Base-by-base conservation (phyloP, 2,888 invertebrate genomes). In the Apamea epomidion region DNA sequence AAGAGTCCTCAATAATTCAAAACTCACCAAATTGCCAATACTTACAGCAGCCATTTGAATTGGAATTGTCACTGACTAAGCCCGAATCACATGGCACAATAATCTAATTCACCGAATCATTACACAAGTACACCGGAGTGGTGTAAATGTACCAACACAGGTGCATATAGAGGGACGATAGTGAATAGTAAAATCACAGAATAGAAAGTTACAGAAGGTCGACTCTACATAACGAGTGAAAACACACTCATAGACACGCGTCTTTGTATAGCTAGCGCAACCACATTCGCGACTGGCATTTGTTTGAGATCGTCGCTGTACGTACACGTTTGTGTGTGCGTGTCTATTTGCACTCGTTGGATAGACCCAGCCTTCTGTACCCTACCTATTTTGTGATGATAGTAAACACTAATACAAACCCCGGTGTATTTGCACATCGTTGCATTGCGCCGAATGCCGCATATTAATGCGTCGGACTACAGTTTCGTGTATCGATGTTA, bases 321-420 rank as follows among this genome's bases (percentile, higher is more conserved):
- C 21, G 18, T 21, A 6, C 8, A 29, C 2, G 10, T 51, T 6
- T 65, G 18, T 32, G 12, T n/a, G 32, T 2, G 0, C 37, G 2
- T 16, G 21, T 0, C 21, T 54, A 6, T 10, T 21, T 21, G 25
- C 0, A 7, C 21, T 58, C 4, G n/a, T 64, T 67, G 12, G 4
- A 45, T 76, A 14, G 1, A 54, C 25, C 5, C 0, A n/a, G 8
- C 2, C 68, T 77, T 81, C 77, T 81, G 51, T 45, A 29, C 3
- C 10, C 6, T 45, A 60, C n/a, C 1, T 68, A 45, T 8, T 16
- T 25, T 25, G 68, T 62, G 77, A 14, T 69, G 12, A 77, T 77
- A 79, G 91, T 83, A 92, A 92, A 93, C 92, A 93, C 88, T 92
- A 92, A 93, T 93, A 93, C 93, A 93, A 92, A 91, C 91, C 79